Conservation (phyloP, 2,113 vertebrate genomes). For the Planiliza haematocheilus region DNA sequence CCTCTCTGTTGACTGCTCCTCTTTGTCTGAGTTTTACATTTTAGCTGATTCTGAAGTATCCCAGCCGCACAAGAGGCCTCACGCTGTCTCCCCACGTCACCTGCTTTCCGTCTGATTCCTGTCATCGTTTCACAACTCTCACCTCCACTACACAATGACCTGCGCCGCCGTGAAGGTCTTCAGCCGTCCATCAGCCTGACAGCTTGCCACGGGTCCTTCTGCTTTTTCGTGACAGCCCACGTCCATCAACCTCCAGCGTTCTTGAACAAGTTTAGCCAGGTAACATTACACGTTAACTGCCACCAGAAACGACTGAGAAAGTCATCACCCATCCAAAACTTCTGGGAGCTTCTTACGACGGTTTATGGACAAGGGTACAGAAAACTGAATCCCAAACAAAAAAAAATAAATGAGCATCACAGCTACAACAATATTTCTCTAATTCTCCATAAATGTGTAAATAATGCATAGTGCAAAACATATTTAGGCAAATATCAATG, state of each 20-base stretch:
- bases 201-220: slow-evolving; percentile 37
- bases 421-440: no score
- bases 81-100: background rate
- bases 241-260: slow-evolving; percentile 11
- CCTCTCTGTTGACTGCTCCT: no score
- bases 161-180: slow-evolving; percentile 27
- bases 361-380: no score
- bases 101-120: slow-evolving; percentile 3
- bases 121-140: slow-evolving; percentile 9
- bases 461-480: no score
- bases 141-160: background rate
- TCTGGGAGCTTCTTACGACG: no score
- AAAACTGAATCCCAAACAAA: no score
- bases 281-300: background rate
- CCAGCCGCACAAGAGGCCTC: background rate
- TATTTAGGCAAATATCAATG: no score
- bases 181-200: slow-evolving; percentile 34
- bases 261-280: background rate
- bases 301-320: background rate
- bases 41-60: background rate
- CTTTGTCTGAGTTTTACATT: no score
- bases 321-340: no score
- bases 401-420: no score
- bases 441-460: no score
- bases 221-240: background rate